Percentiles rank a stretch among this genome's conserved stretches.
These are phyloP conservation scores for Bombus difficillimus DNA, from an alignment of 1,140 invertebrate species.

Conservation along the genomic window DNA sequence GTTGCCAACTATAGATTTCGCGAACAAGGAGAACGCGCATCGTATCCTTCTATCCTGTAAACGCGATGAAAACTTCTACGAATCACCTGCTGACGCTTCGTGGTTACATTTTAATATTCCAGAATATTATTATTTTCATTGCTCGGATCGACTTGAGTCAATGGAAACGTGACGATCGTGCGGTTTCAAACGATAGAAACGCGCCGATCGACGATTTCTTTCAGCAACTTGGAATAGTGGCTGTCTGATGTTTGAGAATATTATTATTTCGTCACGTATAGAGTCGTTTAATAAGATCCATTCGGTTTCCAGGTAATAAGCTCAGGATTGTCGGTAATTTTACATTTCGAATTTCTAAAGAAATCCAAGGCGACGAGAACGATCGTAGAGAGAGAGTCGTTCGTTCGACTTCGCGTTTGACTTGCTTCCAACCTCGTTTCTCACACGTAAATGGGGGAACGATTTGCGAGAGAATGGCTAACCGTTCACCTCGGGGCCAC, in stretches of 20 bases:
- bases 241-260: neutral
- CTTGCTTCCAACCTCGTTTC: conserved; percentile 40
- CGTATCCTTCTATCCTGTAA: neutral
- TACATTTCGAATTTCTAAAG: conserved; percentile 12
- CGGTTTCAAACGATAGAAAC: neutral
- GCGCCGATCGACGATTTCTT: neutral
- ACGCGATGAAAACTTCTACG: neutral
- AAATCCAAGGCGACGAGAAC: neutral
- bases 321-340: neutral
- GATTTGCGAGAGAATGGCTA: conserved; percentile 60
- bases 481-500: conserved; percentile 40
- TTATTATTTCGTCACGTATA: neutral
- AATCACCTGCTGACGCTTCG: neutral
- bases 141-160: neutral
- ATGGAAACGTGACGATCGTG: neutral
- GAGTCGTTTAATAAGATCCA: neutral
- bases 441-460: conserved; percentile 51
- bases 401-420: conserved; percentile 6
- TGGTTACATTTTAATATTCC: neutral
- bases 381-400: conserved; percentile 4
- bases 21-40: neutral
- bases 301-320: neutral
- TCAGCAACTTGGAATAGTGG: neutral
- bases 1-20: neutral
- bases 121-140: too few relatives aligned